Base-by-base conservation (phyloP, 2,888 invertebrate species). In the Sericinus montela region DNA sequence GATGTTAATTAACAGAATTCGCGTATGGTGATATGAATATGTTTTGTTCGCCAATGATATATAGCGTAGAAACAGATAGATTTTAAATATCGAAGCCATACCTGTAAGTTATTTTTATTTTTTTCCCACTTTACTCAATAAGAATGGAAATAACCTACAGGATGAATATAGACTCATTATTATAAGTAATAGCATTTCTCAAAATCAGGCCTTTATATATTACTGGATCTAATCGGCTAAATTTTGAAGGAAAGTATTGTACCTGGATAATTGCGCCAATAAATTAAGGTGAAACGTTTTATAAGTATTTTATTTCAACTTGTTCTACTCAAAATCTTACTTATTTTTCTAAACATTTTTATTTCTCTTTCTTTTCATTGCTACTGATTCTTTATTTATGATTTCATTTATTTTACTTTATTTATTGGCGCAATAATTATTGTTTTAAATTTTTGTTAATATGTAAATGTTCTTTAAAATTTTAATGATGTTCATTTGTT, bases 181-280 rank as follows among this genome's bases (percentile, higher is more conserved):
- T 55, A 52, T 73, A 72, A 69, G 69, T 64, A 62, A 60, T 57
- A 66, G 75, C 78, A 76, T 80, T 69, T 70, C 70, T 67, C 64
- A 63, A 72, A 68, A 72, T 73, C 63, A 69, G 72, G 77, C 78
- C 76, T 78, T 57, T 59, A 59, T 66, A 57, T 52, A 57, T 52
- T 66, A 66, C 62, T 56, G 62, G 55, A 62, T 67, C 60, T 57
- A 67, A 68, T 74, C 67, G 73, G 75, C 73, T 75, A 65, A 64
- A 63, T 72, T 68, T 76, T 72, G 63, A 69, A 63, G 65, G 59
- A 74, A 75, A 50, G 62, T 75, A 71, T 66, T 72, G 85, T 86
- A 86, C 87, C 84, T 86, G 83, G 83, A 77, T 53, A 65, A 70
- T 80, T 84, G 79, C 79, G 73, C 79, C 80, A 80, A 80, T 81